phyloP scores from a whole-genome alignment of 2,113 vertebrate species.

The Taurulus bubalis region DNA sequence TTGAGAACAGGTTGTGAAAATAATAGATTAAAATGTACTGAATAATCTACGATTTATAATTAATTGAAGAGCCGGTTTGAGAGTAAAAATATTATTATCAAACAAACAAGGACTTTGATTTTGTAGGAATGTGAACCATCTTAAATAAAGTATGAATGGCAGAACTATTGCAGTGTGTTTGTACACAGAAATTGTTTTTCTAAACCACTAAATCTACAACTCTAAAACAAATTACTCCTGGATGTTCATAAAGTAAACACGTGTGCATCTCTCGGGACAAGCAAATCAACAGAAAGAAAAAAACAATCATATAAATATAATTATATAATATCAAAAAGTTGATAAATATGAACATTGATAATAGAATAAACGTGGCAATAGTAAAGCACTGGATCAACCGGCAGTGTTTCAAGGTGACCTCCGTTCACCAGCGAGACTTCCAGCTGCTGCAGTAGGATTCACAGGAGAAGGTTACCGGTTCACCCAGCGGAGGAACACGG shows the following conservation, averaged over 20 bases:
- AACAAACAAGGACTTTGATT: background rate
- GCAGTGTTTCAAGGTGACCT: background rate
- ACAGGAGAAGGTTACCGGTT: slow-evolving; percentile 2
- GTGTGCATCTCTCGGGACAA: background rate
- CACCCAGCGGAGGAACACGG: slow-evolving; percentile 3
- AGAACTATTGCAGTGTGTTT: background rate
- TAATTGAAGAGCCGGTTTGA: background rate
- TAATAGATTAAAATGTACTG: background rate
- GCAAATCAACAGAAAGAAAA: background rate
- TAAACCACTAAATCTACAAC: background rate
- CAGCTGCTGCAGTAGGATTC: background rate
- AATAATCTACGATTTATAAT: background rate
- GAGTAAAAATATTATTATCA: background rate
- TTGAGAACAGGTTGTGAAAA: background rate
- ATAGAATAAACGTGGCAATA: background rate
- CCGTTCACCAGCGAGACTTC: background rate
- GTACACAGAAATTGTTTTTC: background rate
- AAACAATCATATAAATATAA: too few relatives aligned
- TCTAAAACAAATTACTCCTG: background rate
- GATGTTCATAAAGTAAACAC: background rate
- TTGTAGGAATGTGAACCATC: background rate
- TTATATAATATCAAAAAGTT: background rate
- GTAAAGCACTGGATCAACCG: background rate
- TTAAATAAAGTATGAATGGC: background rate
- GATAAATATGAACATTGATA: background rate